Base-by-base conservation (phyloP, 2,888 invertebrate species). In the Heteromyza rotundicornis region DNA sequence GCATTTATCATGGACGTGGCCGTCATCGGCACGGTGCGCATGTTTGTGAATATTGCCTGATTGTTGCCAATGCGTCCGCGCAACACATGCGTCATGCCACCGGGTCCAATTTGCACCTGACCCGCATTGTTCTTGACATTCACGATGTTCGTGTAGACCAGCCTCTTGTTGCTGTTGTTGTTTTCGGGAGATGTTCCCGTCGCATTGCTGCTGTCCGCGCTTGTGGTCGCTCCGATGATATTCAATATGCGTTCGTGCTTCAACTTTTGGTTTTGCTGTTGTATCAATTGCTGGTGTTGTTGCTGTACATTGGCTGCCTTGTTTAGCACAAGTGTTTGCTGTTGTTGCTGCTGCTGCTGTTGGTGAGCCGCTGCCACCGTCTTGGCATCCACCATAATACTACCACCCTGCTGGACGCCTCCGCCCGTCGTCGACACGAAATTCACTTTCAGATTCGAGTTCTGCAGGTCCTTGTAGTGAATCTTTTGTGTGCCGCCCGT, bases 381-480 rank as follows among this genome's bases (percentile, higher is more conserved):
- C 47, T 71, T 71, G 5, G 68, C 63, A 32, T 73, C 73, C 10
- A 73, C 70, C 12, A 75, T 65, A 16, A 74, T 64, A 56, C 68
- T 73, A 14, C 73, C 75, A 59, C 76, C 70, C 44, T 74, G 74
- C 8, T 75, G 65, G 2, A 51, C 58, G 2, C 53, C 60, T 1
- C 56, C 62, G 0, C 23, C 53, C 19, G 40, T 22, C 20, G 72
- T 76, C 62, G 80, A 78, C 2, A 83, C 80, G 63, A 83, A 77
- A 66, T 83, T 83, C 60, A 83, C 70, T 69, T 83, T 83, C 2
- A 83, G 73, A 72, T 82, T 83, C 22, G 81, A 72, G 62, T 80
- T 79, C 47, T 78, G 74, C 59, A 82, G 68, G 22, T 80, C 79
- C 67, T 80, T 80, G 62, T 80, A 81, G 60, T 81, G 82, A 1